A percentile compares a stretch with the other conserved stretches of the same genome.
Conservation (phyloP, 2,797 vertebrate genomes). For the Anisognathus igniventris region DNA sequence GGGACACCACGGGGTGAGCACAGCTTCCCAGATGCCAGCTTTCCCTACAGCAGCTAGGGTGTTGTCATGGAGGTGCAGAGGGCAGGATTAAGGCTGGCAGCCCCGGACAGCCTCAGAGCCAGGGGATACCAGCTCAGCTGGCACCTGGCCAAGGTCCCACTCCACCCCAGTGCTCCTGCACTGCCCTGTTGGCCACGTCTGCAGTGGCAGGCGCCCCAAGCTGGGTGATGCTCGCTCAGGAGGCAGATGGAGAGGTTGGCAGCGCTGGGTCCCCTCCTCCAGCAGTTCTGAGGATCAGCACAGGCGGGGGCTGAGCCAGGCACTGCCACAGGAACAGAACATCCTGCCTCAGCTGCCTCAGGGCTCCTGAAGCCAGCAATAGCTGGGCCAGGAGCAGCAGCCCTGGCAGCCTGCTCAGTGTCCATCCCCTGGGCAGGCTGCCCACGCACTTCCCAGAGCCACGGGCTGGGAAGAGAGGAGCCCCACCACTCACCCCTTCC, state of each 20-base stretch:
- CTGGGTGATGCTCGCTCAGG: accelerated
- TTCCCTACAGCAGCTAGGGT: neutral
- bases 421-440: neutral
- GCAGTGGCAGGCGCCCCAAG: accelerated
- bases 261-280: neutral
- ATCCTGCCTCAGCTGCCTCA: neutral
- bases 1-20: neutral
- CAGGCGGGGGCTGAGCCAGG: neutral
- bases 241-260: neutral
- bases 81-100: neutral
- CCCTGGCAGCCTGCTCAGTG: neutral
- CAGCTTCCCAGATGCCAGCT: neutral
- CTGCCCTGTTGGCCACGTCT: neutral
- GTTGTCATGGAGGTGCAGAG: neutral
- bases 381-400: neutral
- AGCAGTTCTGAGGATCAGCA: neutral
- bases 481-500: accelerated
- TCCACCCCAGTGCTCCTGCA: neutral
- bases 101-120: neutral
- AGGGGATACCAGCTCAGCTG: neutral
- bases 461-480: accelerated
- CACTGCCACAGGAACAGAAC: neutral
- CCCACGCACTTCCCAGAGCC: accelerated
- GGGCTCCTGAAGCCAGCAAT: accelerated
- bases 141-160: neutral